phyloP scores from a whole-genome alignment of 2,797 vertebrate species.

The Benthosema pterotum region DNA sequence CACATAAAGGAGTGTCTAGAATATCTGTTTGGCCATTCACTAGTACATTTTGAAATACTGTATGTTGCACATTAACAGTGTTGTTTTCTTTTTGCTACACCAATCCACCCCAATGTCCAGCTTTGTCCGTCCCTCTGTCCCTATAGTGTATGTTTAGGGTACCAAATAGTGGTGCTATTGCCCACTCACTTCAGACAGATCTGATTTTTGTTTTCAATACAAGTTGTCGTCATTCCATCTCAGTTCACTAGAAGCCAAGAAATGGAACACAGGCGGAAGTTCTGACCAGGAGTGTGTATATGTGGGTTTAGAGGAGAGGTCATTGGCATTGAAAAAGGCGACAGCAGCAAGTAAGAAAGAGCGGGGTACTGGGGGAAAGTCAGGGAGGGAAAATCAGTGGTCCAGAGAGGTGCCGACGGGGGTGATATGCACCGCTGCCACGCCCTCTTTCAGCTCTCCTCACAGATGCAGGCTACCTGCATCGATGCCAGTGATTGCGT shows the following conservation, averaged over 20 bases:
- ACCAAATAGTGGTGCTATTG: no score
- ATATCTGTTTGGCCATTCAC: no score
- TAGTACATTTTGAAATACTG: no score
- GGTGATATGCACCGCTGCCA: background rate
- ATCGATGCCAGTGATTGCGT: slow-evolving; percentile 53
- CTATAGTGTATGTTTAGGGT: no score
- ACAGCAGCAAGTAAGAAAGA: background rate
- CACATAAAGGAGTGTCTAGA: no score
- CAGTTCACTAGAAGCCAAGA: background rate
- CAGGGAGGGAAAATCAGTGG: slow-evolving; percentile 4
- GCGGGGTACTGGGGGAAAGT: slow-evolving; percentile 14
- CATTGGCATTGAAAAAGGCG: background rate
- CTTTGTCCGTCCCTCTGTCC: no score
- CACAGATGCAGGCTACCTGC: slow-evolving; percentile 66
- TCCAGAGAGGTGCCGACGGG: slow-evolving; percentile 17
- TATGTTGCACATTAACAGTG: no score
- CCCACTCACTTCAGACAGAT: no score
- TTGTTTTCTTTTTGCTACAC: no score
- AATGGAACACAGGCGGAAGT: slow-evolving; percentile 14
- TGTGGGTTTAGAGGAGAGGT: background rate
- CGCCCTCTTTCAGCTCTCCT: slow-evolving; percentile 32
- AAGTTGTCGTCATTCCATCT: slow-evolving; percentile 33
- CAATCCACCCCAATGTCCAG: no score
- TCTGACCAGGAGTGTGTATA: slow-evolving; percentile 12
- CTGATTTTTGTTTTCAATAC: slow-evolving; percentile 19